Base-by-base conservation (phyloP, 2,888 invertebrate species). In the Xestobium rufovillosum region DNA sequence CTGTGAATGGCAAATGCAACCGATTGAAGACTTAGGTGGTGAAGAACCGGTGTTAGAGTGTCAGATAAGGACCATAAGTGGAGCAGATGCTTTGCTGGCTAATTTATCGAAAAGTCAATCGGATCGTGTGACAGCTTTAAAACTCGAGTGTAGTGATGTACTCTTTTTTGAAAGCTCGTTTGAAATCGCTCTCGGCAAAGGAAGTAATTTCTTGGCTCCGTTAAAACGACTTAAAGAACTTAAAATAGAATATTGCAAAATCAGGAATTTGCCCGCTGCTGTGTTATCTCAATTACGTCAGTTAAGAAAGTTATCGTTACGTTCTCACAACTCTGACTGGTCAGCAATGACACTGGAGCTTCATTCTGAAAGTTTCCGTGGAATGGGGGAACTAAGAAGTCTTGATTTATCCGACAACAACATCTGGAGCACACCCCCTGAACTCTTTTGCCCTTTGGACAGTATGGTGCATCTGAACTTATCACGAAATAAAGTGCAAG, bases 311-410 rank as follows among this genome's bases (percentile, higher is more conserved):
- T 65, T 88, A 34, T 74, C 77, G 16, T 65, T 88, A 47, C 73
- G 81, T 31, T 84, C 84, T 11, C 81, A 80, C 59, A 85, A 84
- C 59, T 79, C 80, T 15, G 83, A 84, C 56, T 84, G 84, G 83
- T 80, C 83, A 9, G 77, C 81, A 12, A 80, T 83, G 78, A 80
- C 80, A 14, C 71, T 85, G 67, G 83, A 84, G 51, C 70, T 85
- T 43, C 78, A 80, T 53, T 70, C 78, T 26, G 81, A 82, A 54
- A 79, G 82, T 41, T 76, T 86, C 42, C 69, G 80, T 43, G 76
- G 82, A 6, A 68, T 85, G 35, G 72, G 75, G 13, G 78, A 78
- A 55, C 67, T 85, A 26, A 71, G 78, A 50, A 71, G 67, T 48
- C 69, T 85, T 49, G 80, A 85, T 65, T 69, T 86, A 39, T 79